Evolutionary conservation across 2,797 vertebrate species (phyloP).

Genomic region (Echeneis naucrates): DNA sequence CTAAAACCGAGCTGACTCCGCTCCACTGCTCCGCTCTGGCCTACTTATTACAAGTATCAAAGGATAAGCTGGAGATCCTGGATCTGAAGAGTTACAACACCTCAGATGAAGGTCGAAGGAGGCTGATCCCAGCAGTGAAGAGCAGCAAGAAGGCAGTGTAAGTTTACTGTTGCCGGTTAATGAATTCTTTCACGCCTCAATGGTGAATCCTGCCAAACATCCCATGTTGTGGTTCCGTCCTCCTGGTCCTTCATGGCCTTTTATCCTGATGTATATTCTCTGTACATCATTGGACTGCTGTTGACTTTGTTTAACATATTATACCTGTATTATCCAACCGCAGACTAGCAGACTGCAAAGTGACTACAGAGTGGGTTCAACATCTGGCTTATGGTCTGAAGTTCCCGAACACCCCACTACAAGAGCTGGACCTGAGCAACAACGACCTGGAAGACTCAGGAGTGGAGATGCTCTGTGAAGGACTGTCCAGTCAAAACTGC

Average conservation of each 20-base stretch:
- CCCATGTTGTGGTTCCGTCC: not conserved
- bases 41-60: constrained; percentile 57
- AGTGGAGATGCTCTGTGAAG: constrained; percentile 37
- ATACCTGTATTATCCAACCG: not conserved
- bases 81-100: constrained; percentile 66
- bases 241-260: not conserved
- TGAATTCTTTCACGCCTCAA: not conserved
- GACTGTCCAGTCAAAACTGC: constrained; percentile 42
- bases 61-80: constrained; percentile 19
- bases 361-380: constrained; percentile 43
- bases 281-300: not conserved
- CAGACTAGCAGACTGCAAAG: constrained; percentile 58
- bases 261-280: not conserved
- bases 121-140: constrained; percentile 67
- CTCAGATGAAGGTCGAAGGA: constrained; percentile 55
- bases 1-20: constrained; percentile 22
- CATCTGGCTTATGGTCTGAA: constrained; percentile 38
- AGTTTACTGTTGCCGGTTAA: not conserved
- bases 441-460: constrained; percentile 61
- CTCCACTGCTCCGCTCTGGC: constrained; percentile 67
- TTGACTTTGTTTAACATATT: not conserved
- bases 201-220: not conserved
- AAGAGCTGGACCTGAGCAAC: constrained; percentile 63
- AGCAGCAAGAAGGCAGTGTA: constrained; percentile 62
- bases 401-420: constrained; percentile 25